A percentile compares a stretch with the other conserved stretches of the same genome.
Conservation (phyloP, 2,113 vertebrate species). For the Macrotus californicus region DNA sequence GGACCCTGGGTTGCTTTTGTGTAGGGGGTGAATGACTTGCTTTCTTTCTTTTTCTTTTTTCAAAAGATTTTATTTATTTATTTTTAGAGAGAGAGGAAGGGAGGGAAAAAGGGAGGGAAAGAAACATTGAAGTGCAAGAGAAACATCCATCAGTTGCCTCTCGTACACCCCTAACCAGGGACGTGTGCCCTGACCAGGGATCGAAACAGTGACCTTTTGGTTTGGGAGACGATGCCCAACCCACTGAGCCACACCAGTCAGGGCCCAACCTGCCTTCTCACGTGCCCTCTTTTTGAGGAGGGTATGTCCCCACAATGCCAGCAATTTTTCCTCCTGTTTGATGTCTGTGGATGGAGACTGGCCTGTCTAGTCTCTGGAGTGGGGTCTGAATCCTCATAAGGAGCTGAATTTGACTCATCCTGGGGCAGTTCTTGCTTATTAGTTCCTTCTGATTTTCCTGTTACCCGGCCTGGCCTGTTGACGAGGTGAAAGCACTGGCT, state of each 20-base stretch:
- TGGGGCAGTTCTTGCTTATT: neutral
- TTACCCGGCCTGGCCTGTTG: neutral
- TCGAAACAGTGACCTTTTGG: too few species aligned
- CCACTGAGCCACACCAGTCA: too few species aligned
- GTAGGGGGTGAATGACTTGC: neutral
- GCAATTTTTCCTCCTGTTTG: neutral
- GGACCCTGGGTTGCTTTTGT: neutral
- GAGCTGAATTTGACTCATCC: conserved; percentile 7
- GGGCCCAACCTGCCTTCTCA: neutral
- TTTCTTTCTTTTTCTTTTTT: too few species aligned
- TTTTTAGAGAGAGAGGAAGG: too few species aligned
- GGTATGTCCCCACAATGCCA: neutral
- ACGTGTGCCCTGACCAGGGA: too few species aligned
- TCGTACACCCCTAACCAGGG: too few species aligned
- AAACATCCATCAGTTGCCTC: too few species aligned
- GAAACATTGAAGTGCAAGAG: too few species aligned
- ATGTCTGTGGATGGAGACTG: neutral
- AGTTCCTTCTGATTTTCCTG: conserved; percentile 16
- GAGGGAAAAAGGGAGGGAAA: too few species aligned
- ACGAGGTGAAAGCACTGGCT: neutral
- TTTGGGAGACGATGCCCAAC: too few species aligned
- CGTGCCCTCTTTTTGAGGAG: neutral
- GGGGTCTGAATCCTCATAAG: conserved; percentile 15
- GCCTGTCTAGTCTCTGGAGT: neutral
- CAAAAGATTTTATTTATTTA: too few species aligned